Conservation (phyloP, 2,113 vertebrate species). For the Phocoena sinus region DNA sequence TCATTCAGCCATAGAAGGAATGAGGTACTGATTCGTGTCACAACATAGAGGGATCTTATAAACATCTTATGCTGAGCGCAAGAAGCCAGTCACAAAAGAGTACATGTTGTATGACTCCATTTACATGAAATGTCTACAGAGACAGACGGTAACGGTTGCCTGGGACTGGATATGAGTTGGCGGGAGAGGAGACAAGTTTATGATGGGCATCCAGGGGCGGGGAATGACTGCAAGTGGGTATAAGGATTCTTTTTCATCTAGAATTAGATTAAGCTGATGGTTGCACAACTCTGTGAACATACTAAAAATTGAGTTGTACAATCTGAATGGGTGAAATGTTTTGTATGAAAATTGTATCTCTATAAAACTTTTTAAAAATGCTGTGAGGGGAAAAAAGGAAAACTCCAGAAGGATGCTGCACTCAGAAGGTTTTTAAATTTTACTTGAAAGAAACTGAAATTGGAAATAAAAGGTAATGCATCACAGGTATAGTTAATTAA, state of each 20-base stretch:
- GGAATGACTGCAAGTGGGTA: neutral
- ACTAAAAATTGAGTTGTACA: neutral
- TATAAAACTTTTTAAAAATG: neutral
- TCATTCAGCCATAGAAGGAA: neutral
- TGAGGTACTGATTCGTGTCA: neutral
- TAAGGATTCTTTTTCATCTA: neutral
- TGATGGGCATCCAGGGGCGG: too few relatives aligned
- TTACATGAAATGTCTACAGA: neutral
- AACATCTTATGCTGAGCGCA: neutral
- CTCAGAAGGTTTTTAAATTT: neutral
- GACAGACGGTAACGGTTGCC: fast-evolving
- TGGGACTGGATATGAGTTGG: too few relatives aligned
- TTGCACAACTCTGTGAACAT: neutral
- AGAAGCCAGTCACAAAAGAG: neutral
- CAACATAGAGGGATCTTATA: neutral
- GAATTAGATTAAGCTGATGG: neutral
- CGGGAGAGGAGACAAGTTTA: too few relatives aligned
- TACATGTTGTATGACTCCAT: too few relatives aligned
- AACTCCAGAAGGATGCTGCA: neutral
- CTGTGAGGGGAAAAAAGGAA: too few relatives aligned
- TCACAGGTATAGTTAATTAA: too few relatives aligned
- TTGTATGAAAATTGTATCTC: neutral
- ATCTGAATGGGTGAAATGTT: neutral
- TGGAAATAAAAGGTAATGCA: neutral
- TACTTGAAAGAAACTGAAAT: neutral